Evolutionary conservation across 1,140 invertebrate genomes (phyloP), one percentile per base, ranked within the genome.

Genomic region (Dendroctonus ponderosae): DNA sequence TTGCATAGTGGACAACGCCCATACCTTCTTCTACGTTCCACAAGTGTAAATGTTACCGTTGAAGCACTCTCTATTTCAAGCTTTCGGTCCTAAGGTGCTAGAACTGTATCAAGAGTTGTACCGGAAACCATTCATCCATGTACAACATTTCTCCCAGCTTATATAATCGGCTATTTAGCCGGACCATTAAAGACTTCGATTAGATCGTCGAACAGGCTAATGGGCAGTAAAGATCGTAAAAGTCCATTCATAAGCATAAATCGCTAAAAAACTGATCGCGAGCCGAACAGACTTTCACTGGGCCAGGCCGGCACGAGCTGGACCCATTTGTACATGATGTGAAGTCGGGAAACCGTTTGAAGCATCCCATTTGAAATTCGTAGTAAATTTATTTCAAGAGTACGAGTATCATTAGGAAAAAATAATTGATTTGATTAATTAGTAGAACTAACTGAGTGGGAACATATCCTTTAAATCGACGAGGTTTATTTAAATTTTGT

Each of bases 241-340:
- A 61, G 65, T 67, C 65, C 65, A 67, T 67, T 67, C 65, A 67
- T 67, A 67, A 67, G 58, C 65, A 67, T 67, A 67, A 67, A 67
- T 67, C 65, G 65, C 51, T 61, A 67, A 66, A 66, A 67, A 61
- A 59, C 56, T 56, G 64, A 59, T 59, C 57, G 65, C 62, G 52
- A 57, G 44, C 62, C 43, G 61, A 53, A 57, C 62, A 46, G 41
- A 67, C 65, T 67, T 67, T 67, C 65, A 61, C 65, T 67, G 65
- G 65, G 65, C 65, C 65, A 67, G 58, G 57, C 46, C 56, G 65
- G 65, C 65, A 67, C 65, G 65, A 67, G 65, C 65, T 66, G 40
- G 54, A 50, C 50, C 43, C 39, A 52, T 62, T 62, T 52, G 52
- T 26, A 26, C 26, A 62, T 42, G 46, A 8, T 61, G 51, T 42